Base-by-base conservation (phyloP, 2,888 invertebrate species). In the Pseudeuparius sepicola region DNA sequence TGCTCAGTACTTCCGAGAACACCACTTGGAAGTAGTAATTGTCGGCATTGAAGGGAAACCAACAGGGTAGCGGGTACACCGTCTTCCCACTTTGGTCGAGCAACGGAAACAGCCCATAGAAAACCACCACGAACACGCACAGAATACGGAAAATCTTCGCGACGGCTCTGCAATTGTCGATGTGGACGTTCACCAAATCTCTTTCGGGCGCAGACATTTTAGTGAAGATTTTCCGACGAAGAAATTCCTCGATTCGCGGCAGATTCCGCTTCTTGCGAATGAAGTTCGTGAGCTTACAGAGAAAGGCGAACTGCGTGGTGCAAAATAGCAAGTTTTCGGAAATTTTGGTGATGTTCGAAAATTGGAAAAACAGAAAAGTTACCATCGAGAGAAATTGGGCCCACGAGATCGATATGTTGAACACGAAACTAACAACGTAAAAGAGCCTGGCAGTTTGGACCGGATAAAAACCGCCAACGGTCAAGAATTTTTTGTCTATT, bases 21-120 rank as follows among this genome's bases (percentile, higher is more conserved):
- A 36, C 46, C 12, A 46, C 37, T 5, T 30, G 7, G 5, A 35
- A 15, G 32, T 44, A 49, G 39, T 44, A 41, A 5, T 45, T 28
- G 24, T 43, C 40, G 7, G 41, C 34, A 32, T 47, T 37, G 29
- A 47, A 47, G 2, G 48, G 48, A 24, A 44, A 46, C 36, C 42
- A 42, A 13, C 43, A 36, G 1, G 42, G 46, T 14, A 47, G 26
- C 4, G 44, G 46, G 28, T 47, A 43, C 4, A 37, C 37, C 26
- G 39, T 40, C 6, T 2, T 39, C 24, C 29, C 40, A 7, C 24
- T 16, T 23, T 35, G 28, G 12, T 47, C 43, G 2, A 43, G 6
- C 10, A 39, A 26, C 4, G 49, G 46, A 39, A 36, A 41, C 4
- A 45, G 15, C 4, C 33, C 40, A 24, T 37, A 45, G 4, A 43